Evolutionary conservation across 2,888 invertebrate genomes (phyloP), one percentile per base, ranked within the genome.

Genomic region (Drosophila infuscata): DNA sequence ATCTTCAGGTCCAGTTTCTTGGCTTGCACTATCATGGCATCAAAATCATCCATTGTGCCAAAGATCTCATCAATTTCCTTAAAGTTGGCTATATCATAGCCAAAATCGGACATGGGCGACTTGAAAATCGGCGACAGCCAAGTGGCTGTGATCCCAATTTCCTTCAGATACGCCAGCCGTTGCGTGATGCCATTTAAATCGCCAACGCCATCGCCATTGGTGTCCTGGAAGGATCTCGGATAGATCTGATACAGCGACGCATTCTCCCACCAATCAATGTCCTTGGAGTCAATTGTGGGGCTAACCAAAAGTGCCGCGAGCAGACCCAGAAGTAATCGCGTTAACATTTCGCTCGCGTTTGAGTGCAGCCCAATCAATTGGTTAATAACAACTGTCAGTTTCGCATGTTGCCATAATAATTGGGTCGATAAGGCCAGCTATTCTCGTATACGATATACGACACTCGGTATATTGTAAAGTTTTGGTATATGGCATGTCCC

Each of bases 161-260:
- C 95, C 59, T 94, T 94, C n/a, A 97, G 91, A 87, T 97, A 95
- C 17, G 94, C 94, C 54, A 95, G 83, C 25, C 94, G 94, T 20
- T 94, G 92, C 1, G 94, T 94, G 41, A 96, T 94, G 32, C 96
- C 98, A 92, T 94, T 94, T 32, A 98, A 93, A 92, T 98, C 98
- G 0, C 98, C 98, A 25, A 96, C 94, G 25, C 98, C 98, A 91
- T 98, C 96, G 0, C 95, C 96, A 91, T 97, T 94, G 57, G 95
- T 95, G 92, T 99, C 98, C 91, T 95, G 95, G 93, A 97, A 98
- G 0, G 98, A 97, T 69, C 96, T 94, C 0, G 97, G 96, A 91
- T 97, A 97, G 73, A 98, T 96, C 93, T 98, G 97, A 93, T 98
- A 98, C 38, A 97, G 94, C 0, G 96, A 94, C 48, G 96, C 95